Percentiles rank a stretch among this genome's conserved stretches.
These are phyloP conservation scores for Sphinx pinastri DNA, from an alignment of 2,888 invertebrate species.

Conservation along the genomic window DNA sequence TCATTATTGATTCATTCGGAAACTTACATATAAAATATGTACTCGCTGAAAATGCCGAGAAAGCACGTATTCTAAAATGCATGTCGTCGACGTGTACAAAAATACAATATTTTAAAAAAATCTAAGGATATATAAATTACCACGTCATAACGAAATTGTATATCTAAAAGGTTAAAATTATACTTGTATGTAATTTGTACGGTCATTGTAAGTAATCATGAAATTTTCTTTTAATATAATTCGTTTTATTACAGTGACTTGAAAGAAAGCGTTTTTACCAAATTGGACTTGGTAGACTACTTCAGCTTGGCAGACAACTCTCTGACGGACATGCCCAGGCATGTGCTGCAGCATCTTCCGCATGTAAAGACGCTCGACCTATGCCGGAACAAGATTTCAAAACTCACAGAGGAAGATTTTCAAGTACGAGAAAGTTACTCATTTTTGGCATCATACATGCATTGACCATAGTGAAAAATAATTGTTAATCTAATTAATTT, in stretches of 20 bases:
- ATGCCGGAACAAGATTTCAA: constrained; percentile 90
- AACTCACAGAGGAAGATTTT: constrained; percentile 89
- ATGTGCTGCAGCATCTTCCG: constrained; percentile 89
- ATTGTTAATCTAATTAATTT: too few species aligned
- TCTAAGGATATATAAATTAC: too few species aligned
- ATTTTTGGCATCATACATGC: background rate
- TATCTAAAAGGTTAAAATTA: too few species aligned
- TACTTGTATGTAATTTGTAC: too few species aligned
- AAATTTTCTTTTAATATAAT: constrained; percentile 1
- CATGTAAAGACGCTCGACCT: constrained; percentile 92
- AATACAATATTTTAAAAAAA: too few species aligned
- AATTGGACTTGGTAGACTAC: constrained; percentile 88
- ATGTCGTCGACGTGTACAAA: too few species aligned
- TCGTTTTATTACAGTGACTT: constrained; percentile 85
- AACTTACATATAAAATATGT: too few species aligned
- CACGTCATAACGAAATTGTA: too few species aligned
- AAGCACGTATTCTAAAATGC: too few species aligned
- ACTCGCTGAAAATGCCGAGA: too few species aligned
- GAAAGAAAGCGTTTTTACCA: constrained; percentile 89
- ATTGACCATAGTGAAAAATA: too few species aligned
- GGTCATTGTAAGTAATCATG: background rate
- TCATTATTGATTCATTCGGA: too few species aligned
- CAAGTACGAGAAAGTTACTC: constrained; percentile 78
- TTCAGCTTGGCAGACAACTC: constrained; percentile 92
- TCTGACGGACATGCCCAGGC: constrained; percentile 89